phyloP scores from a whole-genome alignment of 2,113 vertebrate genomes.

The Oncorhynchus kisutch region DNA sequence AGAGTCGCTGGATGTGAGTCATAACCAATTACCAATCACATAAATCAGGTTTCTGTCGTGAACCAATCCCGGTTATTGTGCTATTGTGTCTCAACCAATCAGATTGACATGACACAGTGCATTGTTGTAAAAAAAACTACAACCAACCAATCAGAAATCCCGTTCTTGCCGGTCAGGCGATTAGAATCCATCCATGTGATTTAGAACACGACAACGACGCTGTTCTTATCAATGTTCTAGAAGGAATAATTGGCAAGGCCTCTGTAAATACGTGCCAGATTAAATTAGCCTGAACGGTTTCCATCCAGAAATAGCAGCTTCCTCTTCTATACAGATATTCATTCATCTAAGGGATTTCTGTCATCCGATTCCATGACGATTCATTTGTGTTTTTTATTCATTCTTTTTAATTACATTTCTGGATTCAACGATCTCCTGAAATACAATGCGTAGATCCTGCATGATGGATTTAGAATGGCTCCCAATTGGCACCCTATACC shows the following conservation, averaged over 20 bases:
- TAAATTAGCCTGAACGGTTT: conserved; percentile 52
- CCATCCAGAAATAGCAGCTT: conserved; percentile 52
- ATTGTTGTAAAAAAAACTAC: not conserved
- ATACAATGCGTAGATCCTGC: conserved; percentile 19
- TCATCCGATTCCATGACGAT: conserved; percentile 46
- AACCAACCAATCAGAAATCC: conserved; percentile 38
- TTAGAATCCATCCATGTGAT: conserved; percentile 48
- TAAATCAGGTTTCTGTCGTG: conserved; percentile 42
- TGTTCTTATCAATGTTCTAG: conserved; percentile 53
- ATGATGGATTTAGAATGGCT: conserved; percentile 12
- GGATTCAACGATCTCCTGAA: conserved; percentile 15
- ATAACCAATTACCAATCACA: conserved; percentile 14
- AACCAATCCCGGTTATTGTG: conserved; percentile 15
- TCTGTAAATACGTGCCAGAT: conserved; percentile 49
- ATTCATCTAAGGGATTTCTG: conserved; percentile 45
- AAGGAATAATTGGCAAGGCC: conserved; percentile 53
- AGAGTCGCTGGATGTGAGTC: conserved; percentile 28
- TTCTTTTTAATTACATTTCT: conserved; percentile 44
- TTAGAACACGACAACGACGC: conserved; percentile 32
- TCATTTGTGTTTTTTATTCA: conserved; percentile 30
- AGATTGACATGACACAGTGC: conserved; percentile 5
- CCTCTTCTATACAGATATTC: conserved; percentile 28
- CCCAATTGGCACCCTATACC: not conserved
- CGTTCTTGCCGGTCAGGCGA: conserved; percentile 53
- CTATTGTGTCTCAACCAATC: conserved; percentile 33